phyloP scores from a whole-genome alignment of 2,888 invertebrate species.

The Drosophila fungiperda region DNA sequence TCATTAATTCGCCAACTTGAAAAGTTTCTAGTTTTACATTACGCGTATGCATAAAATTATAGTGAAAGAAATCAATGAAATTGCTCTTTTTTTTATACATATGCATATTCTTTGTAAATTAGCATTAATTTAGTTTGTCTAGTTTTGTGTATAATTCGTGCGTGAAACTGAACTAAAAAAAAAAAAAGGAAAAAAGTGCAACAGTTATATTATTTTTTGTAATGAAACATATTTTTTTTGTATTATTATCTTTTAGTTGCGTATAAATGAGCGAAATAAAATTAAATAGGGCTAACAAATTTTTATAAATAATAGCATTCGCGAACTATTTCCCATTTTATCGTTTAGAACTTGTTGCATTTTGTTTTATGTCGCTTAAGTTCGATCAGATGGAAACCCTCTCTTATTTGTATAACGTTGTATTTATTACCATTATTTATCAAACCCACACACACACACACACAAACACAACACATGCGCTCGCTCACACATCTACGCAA shows the following conservation, averaged over 20 bases:
- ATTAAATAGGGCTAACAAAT: constrained; percentile 1
- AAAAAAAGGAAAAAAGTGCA: constrained; percentile 31
- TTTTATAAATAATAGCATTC: constrained; percentile 16
- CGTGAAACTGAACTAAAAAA: constrained; percentile 47
- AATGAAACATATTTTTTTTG: constrained; percentile 42
- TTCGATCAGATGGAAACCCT: constrained; percentile 49
- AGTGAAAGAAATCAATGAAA: constrained; percentile 59
- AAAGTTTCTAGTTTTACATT: constrained; percentile 65
- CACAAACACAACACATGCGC: constrained; percentile 18
- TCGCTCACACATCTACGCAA: constrained; percentile 40
- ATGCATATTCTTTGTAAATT: constrained; percentile 49
- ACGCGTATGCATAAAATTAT: constrained; percentile 28
- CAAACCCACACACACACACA: constrained; percentile 25
- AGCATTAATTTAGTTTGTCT: constrained; percentile 58
- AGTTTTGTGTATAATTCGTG: constrained; percentile 78
- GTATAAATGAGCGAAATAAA: constrained; percentile 26
- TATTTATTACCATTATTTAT: constrained; percentile 74
- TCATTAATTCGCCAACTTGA: constrained; percentile 46
- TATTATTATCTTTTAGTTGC: constrained; percentile 77
- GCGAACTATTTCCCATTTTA: constrained; percentile 16
- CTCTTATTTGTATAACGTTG: constrained; percentile 76
- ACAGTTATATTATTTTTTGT: constrained; percentile 27
- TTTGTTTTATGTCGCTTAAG: constrained; percentile 48
- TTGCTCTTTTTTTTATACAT: constrained; percentile 40
- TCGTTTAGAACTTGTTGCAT: constrained; percentile 38